Evolutionary conservation across 2,113 vertebrate genomes (phyloP).

Genomic region (Stegastes partitus): DNA sequence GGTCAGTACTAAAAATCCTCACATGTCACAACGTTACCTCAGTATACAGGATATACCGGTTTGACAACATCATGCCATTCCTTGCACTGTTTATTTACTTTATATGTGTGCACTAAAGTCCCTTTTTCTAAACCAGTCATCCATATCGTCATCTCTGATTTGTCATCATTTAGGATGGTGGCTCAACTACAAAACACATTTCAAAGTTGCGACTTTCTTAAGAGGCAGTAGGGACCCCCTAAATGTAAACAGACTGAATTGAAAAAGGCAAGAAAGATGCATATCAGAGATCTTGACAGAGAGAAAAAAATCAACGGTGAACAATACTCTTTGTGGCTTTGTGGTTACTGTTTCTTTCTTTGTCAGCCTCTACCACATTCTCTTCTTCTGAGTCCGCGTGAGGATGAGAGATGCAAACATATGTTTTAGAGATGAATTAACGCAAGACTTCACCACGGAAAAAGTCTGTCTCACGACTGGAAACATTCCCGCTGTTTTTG

Average conservation of each 20-base stretch:
- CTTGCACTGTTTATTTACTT: background rate
- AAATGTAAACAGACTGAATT: constrained; percentile 20
- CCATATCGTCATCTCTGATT: background rate
- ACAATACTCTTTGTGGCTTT: constrained; percentile 46
- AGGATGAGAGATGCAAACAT: constrained; percentile 15
- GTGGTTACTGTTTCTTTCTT: constrained; percentile 18
- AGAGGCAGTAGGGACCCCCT: background rate
- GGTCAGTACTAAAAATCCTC: constrained; percentile 25
- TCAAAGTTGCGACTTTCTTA: background rate
- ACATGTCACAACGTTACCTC: constrained; percentile 15
- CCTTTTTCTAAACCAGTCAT: constrained; percentile 15
- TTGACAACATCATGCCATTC: background rate
- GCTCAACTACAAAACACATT: constrained; percentile 6
- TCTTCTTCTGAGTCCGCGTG: constrained; percentile 5
- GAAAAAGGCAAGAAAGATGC: background rate
- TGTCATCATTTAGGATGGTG: background rate
- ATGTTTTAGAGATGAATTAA: constrained; percentile 43
- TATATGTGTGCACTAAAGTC: background rate
- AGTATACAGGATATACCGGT: constrained; percentile 27
- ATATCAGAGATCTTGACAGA: constrained; percentile 15
- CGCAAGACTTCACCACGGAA: constrained; percentile 25
- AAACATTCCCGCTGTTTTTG: constrained; percentile 45
- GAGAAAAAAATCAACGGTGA: constrained; percentile 18
- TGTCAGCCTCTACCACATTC: constrained; percentile 19
- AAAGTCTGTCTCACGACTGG: constrained; percentile 33